These are phyloP conservation scores for Anastatus disparis DNA, from an alignment of 1,140 invertebrate species.

Conservation along the genomic window DNA sequence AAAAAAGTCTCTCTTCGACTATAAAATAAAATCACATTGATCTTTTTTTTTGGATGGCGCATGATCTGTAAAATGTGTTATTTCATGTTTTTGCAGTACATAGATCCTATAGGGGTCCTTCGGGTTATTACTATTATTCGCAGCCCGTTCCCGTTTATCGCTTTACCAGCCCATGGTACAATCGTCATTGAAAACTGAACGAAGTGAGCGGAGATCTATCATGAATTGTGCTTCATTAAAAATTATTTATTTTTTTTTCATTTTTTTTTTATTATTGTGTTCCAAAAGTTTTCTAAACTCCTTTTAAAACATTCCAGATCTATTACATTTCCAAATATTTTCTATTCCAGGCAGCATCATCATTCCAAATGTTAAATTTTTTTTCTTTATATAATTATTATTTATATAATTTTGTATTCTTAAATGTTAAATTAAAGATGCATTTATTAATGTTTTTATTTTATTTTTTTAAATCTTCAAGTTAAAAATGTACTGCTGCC, in stretches of 20 bases:
- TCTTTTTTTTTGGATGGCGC: no score
- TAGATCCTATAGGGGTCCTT: no score
- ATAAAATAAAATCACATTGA: no score
- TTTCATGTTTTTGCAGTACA: conserved; percentile 52
- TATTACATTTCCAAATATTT: no score
- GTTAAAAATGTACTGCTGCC: no score
- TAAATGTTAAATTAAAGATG: not conserved
- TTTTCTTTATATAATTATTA: no score
- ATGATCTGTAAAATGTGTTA: conserved; percentile 45
- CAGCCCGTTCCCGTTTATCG: conserved; percentile 65
- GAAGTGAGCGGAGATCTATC: conserved; percentile 39
- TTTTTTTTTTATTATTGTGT: conserved; percentile 29
- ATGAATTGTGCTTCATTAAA: conserved; percentile 31
- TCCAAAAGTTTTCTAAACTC: not conserved
- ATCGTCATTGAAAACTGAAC: conserved; percentile 51
- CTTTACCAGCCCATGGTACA: conserved; percentile 66
- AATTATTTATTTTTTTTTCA: no score
- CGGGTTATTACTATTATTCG: conserved; percentile 65
- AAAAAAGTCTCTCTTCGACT: no score
- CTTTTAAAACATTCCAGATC: not conserved
- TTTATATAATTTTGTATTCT: not conserved
- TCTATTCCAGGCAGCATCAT: no score
- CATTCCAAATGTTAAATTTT: no score
- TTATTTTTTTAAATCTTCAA: no score
- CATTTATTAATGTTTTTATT: no score